These are phyloP conservation scores for Cerastoderma edule DNA, from an alignment of 2,888 invertebrate genomes.

Conservation along the genomic window DNA sequence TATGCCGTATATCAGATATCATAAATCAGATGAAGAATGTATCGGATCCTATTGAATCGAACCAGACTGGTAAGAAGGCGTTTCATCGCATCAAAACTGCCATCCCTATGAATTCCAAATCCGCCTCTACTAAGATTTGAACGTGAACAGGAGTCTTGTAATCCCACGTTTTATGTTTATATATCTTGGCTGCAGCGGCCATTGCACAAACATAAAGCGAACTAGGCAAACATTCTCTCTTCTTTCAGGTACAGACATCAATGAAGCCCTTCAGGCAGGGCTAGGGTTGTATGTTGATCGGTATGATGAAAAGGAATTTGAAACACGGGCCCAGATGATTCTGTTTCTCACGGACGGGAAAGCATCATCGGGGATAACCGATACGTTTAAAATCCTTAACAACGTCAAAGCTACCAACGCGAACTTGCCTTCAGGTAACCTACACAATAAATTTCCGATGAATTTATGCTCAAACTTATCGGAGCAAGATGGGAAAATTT, in stretches of 20 bases:
- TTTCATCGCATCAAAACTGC: background rate
- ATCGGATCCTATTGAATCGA: no score
- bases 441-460: no score
- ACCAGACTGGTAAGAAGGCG: background rate
- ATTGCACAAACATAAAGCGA: no score
- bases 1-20: no score
- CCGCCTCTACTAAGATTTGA: background rate
- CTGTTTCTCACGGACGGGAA: constrained; percentile 84
- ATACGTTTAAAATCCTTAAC: constrained; percentile 70
- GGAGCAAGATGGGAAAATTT: background rate
- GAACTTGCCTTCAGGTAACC: constrained; percentile 2
- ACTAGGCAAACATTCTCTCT: background rate
- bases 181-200: background rate
- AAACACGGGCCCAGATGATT: constrained; percentile 66
- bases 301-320: constrained; percentile 78
- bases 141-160: background rate
- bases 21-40: no score
- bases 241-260: constrained; percentile 84
- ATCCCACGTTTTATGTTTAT: background rate
- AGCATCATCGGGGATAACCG: constrained; percentile 81
- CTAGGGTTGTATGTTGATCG: constrained; percentile 80
- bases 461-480: background rate
- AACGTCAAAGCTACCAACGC: constrained; percentile 67
- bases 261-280: constrained; percentile 86
- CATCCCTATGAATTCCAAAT: background rate